A percentile compares a stretch with the other conserved stretches of the same genome.
phyloP scores from a whole-genome alignment of 2,113 vertebrate genomes.

The Prolemur simus region DNA sequence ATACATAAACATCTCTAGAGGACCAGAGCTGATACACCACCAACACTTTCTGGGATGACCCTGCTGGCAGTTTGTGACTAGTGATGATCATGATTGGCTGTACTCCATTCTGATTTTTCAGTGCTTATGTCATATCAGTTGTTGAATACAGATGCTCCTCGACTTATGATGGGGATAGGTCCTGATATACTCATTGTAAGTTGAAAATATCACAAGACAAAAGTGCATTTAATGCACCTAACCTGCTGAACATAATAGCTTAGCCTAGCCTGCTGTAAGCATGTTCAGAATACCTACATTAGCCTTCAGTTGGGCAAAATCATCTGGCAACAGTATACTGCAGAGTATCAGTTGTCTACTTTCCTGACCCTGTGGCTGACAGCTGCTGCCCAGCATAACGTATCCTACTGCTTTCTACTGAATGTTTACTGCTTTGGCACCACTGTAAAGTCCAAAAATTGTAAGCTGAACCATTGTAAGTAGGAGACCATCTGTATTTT shows the following conservation, averaged over 20 bases:
- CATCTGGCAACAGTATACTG: neutral
- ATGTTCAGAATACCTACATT: neutral
- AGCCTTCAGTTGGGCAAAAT: neutral
- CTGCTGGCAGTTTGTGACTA: neutral
- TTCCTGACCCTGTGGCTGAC: neutral
- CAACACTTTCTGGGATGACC: neutral
- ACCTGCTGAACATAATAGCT: neutral
- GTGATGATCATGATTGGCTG: neutral
- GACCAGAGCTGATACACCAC: neutral
- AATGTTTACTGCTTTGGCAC: neutral
- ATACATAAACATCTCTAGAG: neutral
- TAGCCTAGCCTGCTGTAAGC: neutral
- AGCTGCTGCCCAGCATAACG: neutral
- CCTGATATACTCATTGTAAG: neutral
- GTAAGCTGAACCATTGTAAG: neutral
- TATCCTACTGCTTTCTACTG: neutral
- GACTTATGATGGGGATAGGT: neutral
- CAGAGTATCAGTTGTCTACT: too few relatives aligned
- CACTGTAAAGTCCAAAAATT: neutral
- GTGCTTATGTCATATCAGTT: fast-evolving
- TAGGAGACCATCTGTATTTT: neutral
- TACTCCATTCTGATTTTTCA: too few relatives aligned
- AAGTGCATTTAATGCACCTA: neutral
- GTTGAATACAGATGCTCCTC: neutral
- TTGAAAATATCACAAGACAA: neutral